Evolutionary conservation across 2,113 vertebrate genomes (phyloP), one percentile per base, ranked within the genome.

Genomic region (Varanus komodoensis): DNA sequence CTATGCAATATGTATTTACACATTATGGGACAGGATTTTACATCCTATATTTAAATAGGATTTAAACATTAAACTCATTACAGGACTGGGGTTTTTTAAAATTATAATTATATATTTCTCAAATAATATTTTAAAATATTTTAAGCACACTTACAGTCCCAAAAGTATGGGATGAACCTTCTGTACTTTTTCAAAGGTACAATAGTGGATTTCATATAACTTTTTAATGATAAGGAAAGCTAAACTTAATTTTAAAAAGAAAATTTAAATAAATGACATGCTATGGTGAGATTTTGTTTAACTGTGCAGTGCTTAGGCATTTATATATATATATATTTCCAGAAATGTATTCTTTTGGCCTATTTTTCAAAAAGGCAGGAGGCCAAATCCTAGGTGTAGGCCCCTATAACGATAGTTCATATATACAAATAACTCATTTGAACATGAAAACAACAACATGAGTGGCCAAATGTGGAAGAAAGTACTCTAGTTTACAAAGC

Each of bases 141-240:
- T 52, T 1, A 67, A 81, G 29, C 32, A 77, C 64, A 82, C 75
- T 94, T 80, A 87, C 87, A 83, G 50, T 86, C 11, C 19, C 3
- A 5, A 25, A 44, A 78, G 38, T 11, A 19, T 52, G 29, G 25
- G 32, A 64, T 67, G 74, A 29, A 23, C 1, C 50, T 0, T 0
- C 6, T 83, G 88, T 74, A 38, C 50, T 50, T 0, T 89, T 92
- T 83, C 8, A 12, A 83, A 52, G 50, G 64, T 68, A 88, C 67
- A 54, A 75, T 83, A 84, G 96, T 97, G 97, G 97, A 97, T 97
- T 97, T 97, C 97, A 98, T 97, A 95, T 92, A 93, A 89, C 94
- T 96, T 96, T 96, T 94, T 92, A 90, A 95, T 94, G 94, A 91
- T 86, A 94, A 95, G 95, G 94, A 91, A 96, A 95, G 95, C 93